Base-by-base conservation (phyloP, 2,113 vertebrate species). In the Calidris pugnax region DNA sequence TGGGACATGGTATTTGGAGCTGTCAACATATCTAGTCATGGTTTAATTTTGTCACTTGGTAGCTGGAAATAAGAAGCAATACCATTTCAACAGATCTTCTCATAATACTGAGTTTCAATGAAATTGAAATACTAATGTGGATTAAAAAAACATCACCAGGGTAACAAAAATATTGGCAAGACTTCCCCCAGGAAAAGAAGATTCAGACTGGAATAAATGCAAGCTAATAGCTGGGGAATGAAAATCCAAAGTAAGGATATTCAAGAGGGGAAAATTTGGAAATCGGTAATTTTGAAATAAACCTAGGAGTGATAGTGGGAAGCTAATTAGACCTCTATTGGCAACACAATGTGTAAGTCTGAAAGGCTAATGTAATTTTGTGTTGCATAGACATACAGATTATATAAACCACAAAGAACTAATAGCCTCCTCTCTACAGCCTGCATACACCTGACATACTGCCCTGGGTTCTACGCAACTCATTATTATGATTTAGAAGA, bases 401-500 rank as follows among this genome's bases (percentile, higher is more conserved):
- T 37, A 59, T 2, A 51, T 28, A 91, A 91, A 76, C 6, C 62
- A 77, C 30, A 62, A 72, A 45, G 78, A 79, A 55, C 37, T 76
- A 93, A 82, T 2, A 43, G 66, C 26, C 13, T 89, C 39, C 39
- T 67, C 75, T 90, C 73, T 57, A 51, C 37, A 81, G 76, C 76
- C 41, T 67, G 85, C n/a, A 53, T 73, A 30, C 30, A 93, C 53
- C 85, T 86, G 79, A 95, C 64, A 63, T 39, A 51, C 10, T 37
- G 83, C 76, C 83, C 59, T 55, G 55, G n/a, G n/a, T 89, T 92
- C 83, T 48, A 63, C 63, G 72, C 28, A 95, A 84, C 79, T 72
- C 7, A 2, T 95, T 96, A 95, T 32, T 37, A 21, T 89, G 83
- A 95, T 89, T 95, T 90, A 93, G 56, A 93, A 86, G 50, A 63